Conservation (phyloP, 2,888 invertebrate genomes). For the Cosmopolites sordidus region DNA sequence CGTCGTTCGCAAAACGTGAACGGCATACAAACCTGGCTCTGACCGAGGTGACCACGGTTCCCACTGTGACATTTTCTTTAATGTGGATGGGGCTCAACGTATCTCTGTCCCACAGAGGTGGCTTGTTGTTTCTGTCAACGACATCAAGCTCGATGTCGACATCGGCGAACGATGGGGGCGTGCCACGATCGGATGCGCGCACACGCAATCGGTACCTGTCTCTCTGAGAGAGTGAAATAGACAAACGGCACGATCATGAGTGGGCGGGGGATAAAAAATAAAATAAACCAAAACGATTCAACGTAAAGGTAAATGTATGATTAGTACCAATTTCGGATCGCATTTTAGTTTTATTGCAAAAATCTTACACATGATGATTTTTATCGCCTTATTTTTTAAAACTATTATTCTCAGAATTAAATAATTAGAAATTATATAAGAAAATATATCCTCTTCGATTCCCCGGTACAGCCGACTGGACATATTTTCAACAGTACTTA, state of each 20-base stretch:
- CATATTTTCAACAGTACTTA: too few relatives aligned
- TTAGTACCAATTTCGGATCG: slow-evolving; percentile 1
- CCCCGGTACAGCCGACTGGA: too few relatives aligned
- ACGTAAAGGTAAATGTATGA: slow-evolving; percentile 15
- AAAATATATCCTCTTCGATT: too few relatives aligned
- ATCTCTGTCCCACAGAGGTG: slow-evolving; percentile 92
- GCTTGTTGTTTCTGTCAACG: slow-evolving; percentile 98
- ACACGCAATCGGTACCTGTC: slow-evolving; percentile 95
- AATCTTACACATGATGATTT: too few relatives aligned
- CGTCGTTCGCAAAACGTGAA: not conserved
- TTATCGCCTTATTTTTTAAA: too few relatives aligned
- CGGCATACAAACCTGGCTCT: slow-evolving; percentile 92
- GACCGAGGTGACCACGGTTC: slow-evolving; percentile 96
- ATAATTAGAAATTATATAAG: too few relatives aligned
- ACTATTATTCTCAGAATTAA: too few relatives aligned
- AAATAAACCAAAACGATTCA: slow-evolving; percentile 8
- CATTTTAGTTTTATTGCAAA: too few relatives aligned
- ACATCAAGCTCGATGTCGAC: slow-evolving; percentile 98
- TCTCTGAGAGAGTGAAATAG: slow-evolving; percentile 58
- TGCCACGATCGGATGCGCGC: slow-evolving; percentile 93
- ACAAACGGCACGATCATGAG: slow-evolving; percentile 26
- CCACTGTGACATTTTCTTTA: slow-evolving; percentile 98
- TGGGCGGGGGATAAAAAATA: slow-evolving; percentile 21
- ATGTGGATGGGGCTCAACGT: slow-evolving; percentile 97
- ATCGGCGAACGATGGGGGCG: slow-evolving; percentile 87